Conservation (phyloP, 2,113 vertebrate species). For the Cynopterus brachyotis region DNA sequence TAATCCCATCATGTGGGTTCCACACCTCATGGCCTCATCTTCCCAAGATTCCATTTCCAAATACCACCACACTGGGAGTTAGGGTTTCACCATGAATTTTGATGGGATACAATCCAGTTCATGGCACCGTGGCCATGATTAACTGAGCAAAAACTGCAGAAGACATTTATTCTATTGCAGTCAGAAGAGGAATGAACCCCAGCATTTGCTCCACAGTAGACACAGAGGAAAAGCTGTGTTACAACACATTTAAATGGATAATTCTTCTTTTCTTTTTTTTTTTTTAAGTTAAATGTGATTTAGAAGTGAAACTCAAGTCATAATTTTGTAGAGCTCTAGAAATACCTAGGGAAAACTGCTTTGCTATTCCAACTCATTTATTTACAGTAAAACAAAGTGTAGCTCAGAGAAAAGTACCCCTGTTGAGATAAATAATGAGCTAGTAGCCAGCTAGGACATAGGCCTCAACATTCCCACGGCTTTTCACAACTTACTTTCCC, state of each 20-base stretch:
- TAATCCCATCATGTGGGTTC: background rate
- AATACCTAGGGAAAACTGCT: background rate
- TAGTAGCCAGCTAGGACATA: rapidly evolving
- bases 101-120: background rate
- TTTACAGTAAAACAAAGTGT: background rate
- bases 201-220: background rate
- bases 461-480: rapidly evolving
- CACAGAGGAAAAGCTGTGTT: background rate
- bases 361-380: background rate
- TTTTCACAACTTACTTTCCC: background rate
- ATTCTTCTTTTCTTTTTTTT: background rate
- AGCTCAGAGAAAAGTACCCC: background rate
- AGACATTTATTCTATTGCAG: background rate
- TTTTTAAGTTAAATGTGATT: background rate
- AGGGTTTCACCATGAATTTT: background rate
- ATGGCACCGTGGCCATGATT: background rate
- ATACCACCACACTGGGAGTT: background rate
- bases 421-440: background rate
- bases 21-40: background rate
- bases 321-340: background rate
- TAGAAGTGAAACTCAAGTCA: background rate
- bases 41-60: background rate
- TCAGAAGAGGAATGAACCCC: background rate
- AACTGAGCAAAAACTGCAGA: background rate
- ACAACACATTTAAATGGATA: background rate